Evolutionary conservation across 2,888 invertebrate genomes (phyloP).

Genomic region (Cantharis rustica): DNA sequence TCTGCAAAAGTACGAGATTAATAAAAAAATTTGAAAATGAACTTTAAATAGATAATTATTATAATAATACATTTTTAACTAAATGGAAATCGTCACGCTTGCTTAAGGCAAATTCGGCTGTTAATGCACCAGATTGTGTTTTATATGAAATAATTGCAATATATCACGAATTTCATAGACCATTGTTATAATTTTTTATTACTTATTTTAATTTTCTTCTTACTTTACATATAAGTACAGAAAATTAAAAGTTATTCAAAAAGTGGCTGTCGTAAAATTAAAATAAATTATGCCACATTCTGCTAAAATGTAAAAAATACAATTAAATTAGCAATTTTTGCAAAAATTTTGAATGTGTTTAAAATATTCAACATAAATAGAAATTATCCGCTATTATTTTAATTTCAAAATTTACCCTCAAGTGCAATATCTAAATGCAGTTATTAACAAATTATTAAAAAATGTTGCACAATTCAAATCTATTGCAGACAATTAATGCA

Average conservation of each 20-base stretch:
- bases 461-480: conserved; percentile 29
- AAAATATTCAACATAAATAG: not conserved
- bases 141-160: not conserved
- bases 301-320: not conserved
- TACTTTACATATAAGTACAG: not conserved
- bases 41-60: conserved; percentile 2
- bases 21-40: not conserved
- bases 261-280: not conserved
- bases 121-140: not conserved
- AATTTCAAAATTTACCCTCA: conserved; percentile 10
- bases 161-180: not conserved
- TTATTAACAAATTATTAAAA: conserved; percentile 15
- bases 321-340: not conserved
- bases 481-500: conserved; percentile 24
- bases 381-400: not conserved
- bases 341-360: not conserved
- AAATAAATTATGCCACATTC: not conserved
- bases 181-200: not conserved
- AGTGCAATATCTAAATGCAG: conserved; percentile 18
- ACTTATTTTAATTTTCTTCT: not conserved
- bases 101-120: conserved; percentile 1
- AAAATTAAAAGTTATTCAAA: not conserved
- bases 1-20: not conserved
- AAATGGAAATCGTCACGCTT: conserved; percentile 1
- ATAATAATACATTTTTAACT: not conserved